Conservation (phyloP, 2,888 invertebrate species). For the Axea sp. region DNA sequence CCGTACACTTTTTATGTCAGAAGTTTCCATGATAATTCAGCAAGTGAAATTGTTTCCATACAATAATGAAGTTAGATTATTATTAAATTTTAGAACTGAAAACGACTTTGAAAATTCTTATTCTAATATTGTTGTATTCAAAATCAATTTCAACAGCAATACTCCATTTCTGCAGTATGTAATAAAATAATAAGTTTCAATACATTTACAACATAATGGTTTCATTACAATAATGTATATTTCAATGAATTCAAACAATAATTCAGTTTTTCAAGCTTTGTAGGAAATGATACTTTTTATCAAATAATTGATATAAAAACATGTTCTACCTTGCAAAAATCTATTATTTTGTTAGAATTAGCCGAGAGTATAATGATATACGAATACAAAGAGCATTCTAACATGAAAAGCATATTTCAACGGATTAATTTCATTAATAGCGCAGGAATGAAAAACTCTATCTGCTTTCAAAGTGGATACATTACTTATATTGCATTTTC, state of each 20-base stretch:
- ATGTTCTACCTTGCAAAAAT: slow-evolving; percentile 63
- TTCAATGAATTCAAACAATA: not conserved
- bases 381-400: slow-evolving; percentile 62
- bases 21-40: slow-evolving; percentile 10
- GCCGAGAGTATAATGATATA: slow-evolving; percentile 65
- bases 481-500: slow-evolving; percentile 69
- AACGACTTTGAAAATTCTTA: slow-evolving; percentile 4
- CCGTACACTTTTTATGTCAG: slow-evolving; percentile 3
- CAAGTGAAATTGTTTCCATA: slow-evolving; percentile 13
- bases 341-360: slow-evolving; percentile 18
- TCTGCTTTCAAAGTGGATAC: slow-evolving; percentile 72
- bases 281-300: slow-evolving; percentile 51
- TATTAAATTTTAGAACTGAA: slow-evolving; percentile 18
- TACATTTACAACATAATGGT: too few species aligned
- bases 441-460: slow-evolving; percentile 64
- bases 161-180: slow-evolving; percentile 11
- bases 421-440: slow-evolving; percentile 63
- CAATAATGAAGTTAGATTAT: slow-evolving; percentile 3
- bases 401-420: slow-evolving; percentile 59
- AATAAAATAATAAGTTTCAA: not conserved
- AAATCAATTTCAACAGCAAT: slow-evolving; percentile 3
- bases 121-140: slow-evolving; percentile 15
- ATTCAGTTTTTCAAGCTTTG: slow-evolving; percentile 62
- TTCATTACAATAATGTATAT: too few species aligned
- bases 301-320: slow-evolving; percentile 63